phyloP scores from a whole-genome alignment of 2,113 vertebrate genomes.

The Syngnathus typhle region DNA sequence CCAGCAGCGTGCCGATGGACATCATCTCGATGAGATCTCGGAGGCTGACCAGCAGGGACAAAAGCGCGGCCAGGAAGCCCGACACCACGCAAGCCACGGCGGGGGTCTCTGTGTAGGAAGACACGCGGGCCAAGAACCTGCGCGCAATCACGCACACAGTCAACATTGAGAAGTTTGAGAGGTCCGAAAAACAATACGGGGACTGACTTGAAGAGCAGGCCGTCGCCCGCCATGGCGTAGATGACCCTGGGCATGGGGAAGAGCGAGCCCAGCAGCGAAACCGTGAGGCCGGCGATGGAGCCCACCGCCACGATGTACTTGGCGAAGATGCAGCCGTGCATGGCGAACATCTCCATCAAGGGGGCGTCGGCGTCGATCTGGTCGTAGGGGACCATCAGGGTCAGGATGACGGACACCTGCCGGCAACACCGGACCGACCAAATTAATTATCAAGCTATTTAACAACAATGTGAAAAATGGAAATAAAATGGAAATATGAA shows the following conservation, averaged over 20 bases:
- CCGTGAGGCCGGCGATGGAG: constrained; percentile 87
- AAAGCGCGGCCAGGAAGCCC: constrained; percentile 84
- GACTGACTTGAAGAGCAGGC: constrained; percentile 92
- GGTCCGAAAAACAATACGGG: neutral
- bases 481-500: too few relatives aligned
- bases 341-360: constrained; percentile 95
- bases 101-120: constrained; percentile 92
- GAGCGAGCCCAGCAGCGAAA: constrained; percentile 93
- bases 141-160: neutral
- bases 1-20: constrained; percentile 94
- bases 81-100: constrained; percentile 92
- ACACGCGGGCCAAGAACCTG: constrained; percentile 88
- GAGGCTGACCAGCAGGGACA: constrained; percentile 89
- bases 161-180: too few relatives aligned
- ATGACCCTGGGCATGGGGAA: constrained; percentile 96
- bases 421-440: neutral
- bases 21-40: constrained; percentile 98
- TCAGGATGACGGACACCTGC: constrained; percentile 94
- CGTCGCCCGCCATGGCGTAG: constrained; percentile 96
- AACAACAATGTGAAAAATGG: too few relatives aligned
- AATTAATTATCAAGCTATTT: too few relatives aligned
- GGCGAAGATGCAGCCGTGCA: constrained; percentile 83
- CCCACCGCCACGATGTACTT: constrained; percentile 94
- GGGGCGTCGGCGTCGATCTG: constrained; percentile 91
- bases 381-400: constrained; percentile 89